phyloP scores from a whole-genome alignment of 2,797 vertebrate species.

The Microtus obscurus region DNA sequence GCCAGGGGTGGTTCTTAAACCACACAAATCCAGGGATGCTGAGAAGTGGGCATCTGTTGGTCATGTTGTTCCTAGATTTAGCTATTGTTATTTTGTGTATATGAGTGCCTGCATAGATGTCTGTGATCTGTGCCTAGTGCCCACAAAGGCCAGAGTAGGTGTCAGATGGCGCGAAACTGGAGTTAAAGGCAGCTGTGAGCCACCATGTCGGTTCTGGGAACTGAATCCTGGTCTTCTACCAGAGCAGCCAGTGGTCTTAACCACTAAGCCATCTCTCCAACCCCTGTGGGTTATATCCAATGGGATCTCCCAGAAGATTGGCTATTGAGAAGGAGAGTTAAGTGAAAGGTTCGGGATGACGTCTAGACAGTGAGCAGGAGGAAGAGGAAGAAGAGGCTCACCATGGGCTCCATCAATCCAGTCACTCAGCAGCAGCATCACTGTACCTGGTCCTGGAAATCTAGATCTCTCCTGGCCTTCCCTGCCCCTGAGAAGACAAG shows the following conservation, averaged over 20 bases:
- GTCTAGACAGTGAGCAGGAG: neutral
- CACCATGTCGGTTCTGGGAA: no score
- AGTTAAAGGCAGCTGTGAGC: no score
- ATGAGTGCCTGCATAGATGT: no score
- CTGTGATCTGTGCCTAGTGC: no score
- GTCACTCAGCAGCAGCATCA: neutral
- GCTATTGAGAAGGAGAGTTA: neutral
- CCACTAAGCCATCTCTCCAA: neutral
- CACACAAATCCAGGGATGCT: neutral
- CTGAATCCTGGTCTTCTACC: neutral
- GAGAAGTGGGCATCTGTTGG: no score
- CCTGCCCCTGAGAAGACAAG: neutral
- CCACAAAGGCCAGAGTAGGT: no score
- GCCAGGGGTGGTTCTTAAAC: neutral
- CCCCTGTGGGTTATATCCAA: neutral
- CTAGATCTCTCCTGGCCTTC: neutral
- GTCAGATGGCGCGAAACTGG: no score
- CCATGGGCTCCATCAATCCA: neutral
- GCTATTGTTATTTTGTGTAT: no score
- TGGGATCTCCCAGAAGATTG: neutral
- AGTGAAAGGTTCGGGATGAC: neutral
- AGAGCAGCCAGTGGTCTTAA: neutral
- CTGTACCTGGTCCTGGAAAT: constrained; percentile 13
- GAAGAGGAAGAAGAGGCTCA: neutral
- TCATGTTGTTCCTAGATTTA: no score